Evolutionary conservation across 2,113 vertebrate species (phyloP).

Genomic region (Tiliqua scincoides): DNA sequence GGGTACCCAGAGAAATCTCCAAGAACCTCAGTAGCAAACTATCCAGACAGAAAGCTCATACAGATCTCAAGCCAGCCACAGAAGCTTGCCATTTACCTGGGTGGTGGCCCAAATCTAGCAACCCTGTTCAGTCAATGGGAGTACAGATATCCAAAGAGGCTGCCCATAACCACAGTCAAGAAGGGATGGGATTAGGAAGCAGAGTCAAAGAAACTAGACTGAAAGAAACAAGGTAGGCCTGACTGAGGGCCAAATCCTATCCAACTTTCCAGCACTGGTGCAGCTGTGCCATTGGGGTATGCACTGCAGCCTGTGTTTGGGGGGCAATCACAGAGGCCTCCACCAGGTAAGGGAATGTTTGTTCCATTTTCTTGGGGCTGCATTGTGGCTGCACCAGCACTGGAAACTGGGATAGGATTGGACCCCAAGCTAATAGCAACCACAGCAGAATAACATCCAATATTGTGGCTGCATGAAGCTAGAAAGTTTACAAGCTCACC

Average conservation of each 20-base stretch:
- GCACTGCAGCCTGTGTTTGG: too few species aligned
- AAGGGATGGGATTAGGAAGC: background rate
- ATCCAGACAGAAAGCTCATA: background rate
- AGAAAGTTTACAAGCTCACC: background rate
- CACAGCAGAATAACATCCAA: background rate
- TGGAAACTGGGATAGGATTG: too few species aligned
- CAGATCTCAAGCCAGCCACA: background rate
- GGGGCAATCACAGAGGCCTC: too few species aligned
- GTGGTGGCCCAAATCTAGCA: background rate
- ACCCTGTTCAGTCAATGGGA: background rate
- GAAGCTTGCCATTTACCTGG: background rate
- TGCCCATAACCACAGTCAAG: background rate
- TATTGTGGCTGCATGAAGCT: too few species aligned
- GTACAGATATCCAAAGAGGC: background rate
- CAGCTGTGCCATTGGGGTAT: too few species aligned
- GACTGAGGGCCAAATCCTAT: too few species aligned
- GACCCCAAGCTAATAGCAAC: too few species aligned
- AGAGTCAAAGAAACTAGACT: background rate
- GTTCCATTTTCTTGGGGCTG: too few species aligned
- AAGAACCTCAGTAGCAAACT: background rate
- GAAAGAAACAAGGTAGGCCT: background rate
- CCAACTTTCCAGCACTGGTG: too few species aligned
- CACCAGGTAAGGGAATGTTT: too few species aligned
- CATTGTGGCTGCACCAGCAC: too few species aligned
- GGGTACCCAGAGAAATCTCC: background rate